Base-by-base conservation (phyloP, 1,140 invertebrate genomes). In the Orussus abietinus region DNA sequence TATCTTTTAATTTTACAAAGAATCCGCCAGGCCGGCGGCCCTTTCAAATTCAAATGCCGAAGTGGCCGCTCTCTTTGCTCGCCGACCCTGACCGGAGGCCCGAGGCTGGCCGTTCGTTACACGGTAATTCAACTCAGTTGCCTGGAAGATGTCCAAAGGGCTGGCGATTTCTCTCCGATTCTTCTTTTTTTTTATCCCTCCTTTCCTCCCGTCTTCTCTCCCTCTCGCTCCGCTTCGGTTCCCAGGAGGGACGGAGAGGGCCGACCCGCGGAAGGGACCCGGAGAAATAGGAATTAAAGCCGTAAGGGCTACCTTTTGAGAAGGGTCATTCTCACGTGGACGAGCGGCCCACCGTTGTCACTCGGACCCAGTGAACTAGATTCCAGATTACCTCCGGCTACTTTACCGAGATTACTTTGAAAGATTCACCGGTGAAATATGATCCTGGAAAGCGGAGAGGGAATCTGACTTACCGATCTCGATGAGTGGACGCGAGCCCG, bases 11-110 rank as follows among this genome's bases (percentile, higher is more conserved):
- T 45, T 49, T 34, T 21, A 45, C 47, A 39, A 45, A 49, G 42
- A 49, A 37, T 49, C 25, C 21, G 25, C 20, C 36, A 17, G 25
- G 12, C 37, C 31, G 21, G 15, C 29, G 29, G 34, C 36, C 47
- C 41, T 49, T 49, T 49, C 21, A 36, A 49, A 49, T 49, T 49
- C 47, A 49, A 49, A 44, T 49, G 21, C 13, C 31, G 36, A 34
- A 34, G 20, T n/a, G 21, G 19, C 29, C 28, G 35, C 29, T 38
- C 4, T 34, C 12, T 32, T 19, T 40, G 14, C 12, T 19, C 25
- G 5, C 4, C 6, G 7, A 5, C 28, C 32, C 12, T 20, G 14
- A 15, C 10, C 17, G n/a, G n/a, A 19, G 28, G 28, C 25, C 15
- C 15, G 20, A 38, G 37, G 13, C 26, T 19, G 34, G 15, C 19